A percentile compares a stretch with the other conserved stretches of the same genome.
Evolutionary conservation across 64 coral and sea anemone genomes (phyloP).

Genomic region (Montipora capricornis): DNA sequence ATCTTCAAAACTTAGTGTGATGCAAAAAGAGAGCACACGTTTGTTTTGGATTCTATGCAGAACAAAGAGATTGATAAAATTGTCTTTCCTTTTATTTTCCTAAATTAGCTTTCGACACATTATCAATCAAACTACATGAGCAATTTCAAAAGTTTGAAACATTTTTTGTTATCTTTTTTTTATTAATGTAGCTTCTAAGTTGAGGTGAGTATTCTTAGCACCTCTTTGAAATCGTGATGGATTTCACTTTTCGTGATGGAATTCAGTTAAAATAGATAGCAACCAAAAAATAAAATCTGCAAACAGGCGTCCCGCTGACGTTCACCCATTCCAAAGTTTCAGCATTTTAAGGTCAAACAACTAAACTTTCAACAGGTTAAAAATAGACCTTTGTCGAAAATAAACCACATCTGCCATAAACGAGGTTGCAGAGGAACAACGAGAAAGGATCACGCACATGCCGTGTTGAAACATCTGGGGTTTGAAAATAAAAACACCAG

Average conservation of each 20-base stretch:
- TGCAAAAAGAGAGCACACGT: too few species aligned
- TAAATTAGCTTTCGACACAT: conserved; percentile 7
- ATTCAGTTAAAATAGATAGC: neutral
- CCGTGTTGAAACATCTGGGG: neutral
- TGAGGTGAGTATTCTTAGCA: too few species aligned
- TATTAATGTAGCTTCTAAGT: too few species aligned
- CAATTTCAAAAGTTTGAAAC: too few species aligned
- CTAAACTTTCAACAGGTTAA: conserved; percentile 5
- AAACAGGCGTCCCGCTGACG: neutral
- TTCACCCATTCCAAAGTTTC: neutral
- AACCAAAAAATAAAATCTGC: neutral
- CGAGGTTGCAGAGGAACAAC: neutral
- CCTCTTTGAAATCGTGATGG: too few species aligned
- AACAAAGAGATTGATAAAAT: neutral
- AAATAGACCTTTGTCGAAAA: neutral
- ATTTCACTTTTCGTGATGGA: neutral
- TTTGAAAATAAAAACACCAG: neutral
- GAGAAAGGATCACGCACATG: neutral
- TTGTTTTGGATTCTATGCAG: neutral
- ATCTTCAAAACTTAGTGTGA: too few species aligned
- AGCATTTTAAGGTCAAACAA: neutral
- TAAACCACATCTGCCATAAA: neutral
- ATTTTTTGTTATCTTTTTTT: too few species aligned
- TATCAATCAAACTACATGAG: neutral
- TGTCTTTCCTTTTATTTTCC: neutral